These are phyloP conservation scores for human DNA, from an alignment of 2,113 vertebrate species.

Conservation along the genomic window DNA sequence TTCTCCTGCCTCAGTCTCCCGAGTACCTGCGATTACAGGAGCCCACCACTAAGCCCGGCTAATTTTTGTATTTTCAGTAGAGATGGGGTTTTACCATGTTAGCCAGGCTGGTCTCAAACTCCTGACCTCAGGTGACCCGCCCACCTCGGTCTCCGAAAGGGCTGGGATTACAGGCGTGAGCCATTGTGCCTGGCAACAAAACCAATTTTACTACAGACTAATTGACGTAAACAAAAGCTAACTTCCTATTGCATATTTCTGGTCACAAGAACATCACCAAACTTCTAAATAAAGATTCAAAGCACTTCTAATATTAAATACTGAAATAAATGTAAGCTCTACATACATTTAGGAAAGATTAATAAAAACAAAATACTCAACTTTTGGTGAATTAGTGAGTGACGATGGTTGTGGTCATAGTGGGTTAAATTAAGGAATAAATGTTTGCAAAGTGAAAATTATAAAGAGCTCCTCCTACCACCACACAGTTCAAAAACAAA, in stretches of 20 bases:
- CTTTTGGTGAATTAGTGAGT: neutral
- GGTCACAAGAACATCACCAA: neutral
- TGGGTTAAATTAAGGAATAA: neutral
- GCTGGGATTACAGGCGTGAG: no score
- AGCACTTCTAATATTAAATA: neutral
- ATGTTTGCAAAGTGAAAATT: neutral
- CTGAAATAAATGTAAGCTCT: neutral
- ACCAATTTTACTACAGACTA: neutral
- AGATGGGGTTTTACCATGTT: no score
- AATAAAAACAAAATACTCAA: neutral
- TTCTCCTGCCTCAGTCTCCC: no score
- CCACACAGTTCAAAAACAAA: neutral
- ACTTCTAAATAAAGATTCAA: neutral
- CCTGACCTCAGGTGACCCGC: no score
- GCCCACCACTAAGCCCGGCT: no score
- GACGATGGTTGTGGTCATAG: neutral
- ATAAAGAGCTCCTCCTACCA: neutral
- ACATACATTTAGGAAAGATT: neutral
- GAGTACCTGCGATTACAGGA: no score
- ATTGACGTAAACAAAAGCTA: neutral
- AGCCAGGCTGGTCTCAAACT: no score
- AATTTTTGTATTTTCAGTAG: no score
- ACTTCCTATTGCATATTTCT: neutral
- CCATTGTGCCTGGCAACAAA: neutral
- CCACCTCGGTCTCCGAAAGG: no score